These are phyloP conservation scores for Boloria euphrosyne DNA, from an alignment of 2,888 invertebrate genomes.

Conservation along the genomic window DNA sequence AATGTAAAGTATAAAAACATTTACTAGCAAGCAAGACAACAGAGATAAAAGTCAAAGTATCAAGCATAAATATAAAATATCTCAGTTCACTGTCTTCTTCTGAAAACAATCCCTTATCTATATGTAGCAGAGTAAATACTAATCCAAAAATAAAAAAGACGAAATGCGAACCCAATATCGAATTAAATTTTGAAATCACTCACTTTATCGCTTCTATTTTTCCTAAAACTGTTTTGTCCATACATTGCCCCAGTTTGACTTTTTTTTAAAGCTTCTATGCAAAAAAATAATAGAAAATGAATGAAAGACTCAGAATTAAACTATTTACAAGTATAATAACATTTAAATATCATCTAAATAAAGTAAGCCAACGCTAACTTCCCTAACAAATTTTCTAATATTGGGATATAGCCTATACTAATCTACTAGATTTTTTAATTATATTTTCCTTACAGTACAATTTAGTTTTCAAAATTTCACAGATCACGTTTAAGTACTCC, in stretches of 20 bases:
- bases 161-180: constrained; percentile 21
- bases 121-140: background rate
- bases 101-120: background rate
- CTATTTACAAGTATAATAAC: background rate
- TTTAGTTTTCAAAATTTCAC: background rate
- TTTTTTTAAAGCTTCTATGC: background rate
- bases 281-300: background rate
- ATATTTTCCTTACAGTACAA: constrained; percentile 13
- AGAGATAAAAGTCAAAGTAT: constrained; percentile 2
- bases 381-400: too few species aligned
- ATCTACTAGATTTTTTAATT: background rate
- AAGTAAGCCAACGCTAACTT: background rate
- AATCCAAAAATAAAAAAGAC: constrained; percentile 6
- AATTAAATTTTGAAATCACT: constrained; percentile 50
- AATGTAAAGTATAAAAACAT: background rate
- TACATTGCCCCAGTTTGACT: constrained; percentile 84
- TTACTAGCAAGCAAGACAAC: constrained; percentile 1
- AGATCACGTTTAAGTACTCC: constrained; percentile 16
- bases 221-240: constrained; percentile 80
- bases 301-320: background rate
- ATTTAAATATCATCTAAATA: background rate
- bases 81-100: constrained; percentile 2
- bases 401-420: background rate
- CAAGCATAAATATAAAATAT: constrained; percentile 1
- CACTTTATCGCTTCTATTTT: constrained; percentile 65